These are phyloP conservation scores for Machimus atricapillus DNA, from an alignment of 2,888 invertebrate species.

Conservation along the genomic window DNA sequence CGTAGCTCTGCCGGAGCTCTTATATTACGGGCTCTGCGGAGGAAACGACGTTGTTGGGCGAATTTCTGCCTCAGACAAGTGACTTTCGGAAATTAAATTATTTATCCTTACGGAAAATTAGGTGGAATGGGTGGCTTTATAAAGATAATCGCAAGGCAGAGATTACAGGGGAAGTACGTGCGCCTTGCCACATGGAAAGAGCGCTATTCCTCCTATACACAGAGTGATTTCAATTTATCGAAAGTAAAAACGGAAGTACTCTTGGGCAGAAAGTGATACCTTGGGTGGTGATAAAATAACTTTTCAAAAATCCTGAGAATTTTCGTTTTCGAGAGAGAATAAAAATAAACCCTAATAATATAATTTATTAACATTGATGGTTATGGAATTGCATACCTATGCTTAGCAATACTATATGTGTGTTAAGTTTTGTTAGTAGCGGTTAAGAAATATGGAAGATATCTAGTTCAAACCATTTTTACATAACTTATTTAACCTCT, in stretches of 20 bases:
- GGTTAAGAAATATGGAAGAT: too few species aligned
- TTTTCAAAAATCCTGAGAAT: neutral
- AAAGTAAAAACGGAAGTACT: conserved; percentile 14
- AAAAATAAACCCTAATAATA: too few species aligned
- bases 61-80: conserved; percentile 40
- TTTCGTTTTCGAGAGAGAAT: neutral
- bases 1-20: neutral
- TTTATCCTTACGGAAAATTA: conserved; percentile 34
- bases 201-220: neutral
- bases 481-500: too few species aligned
- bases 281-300: neutral
- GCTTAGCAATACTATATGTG: too few species aligned
- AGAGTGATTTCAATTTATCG: conserved; percentile 23
- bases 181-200: neutral
- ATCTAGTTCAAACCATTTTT: too few species aligned
- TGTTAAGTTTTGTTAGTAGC: too few species aligned
- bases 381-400: too few species aligned
- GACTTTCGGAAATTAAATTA: conserved; percentile 44
- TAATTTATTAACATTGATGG: too few species aligned
- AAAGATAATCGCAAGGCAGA: conserved; percentile 13
- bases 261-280: neutral
- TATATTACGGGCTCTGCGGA: neutral
- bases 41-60: conserved; percentile 20
- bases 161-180: neutral
- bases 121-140: conserved; percentile 2